Evolutionary conservation across 2,797 vertebrate genomes (phyloP), one percentile per base, ranked within the genome.

Genomic region (Atherinosoma microstoma): DNA sequence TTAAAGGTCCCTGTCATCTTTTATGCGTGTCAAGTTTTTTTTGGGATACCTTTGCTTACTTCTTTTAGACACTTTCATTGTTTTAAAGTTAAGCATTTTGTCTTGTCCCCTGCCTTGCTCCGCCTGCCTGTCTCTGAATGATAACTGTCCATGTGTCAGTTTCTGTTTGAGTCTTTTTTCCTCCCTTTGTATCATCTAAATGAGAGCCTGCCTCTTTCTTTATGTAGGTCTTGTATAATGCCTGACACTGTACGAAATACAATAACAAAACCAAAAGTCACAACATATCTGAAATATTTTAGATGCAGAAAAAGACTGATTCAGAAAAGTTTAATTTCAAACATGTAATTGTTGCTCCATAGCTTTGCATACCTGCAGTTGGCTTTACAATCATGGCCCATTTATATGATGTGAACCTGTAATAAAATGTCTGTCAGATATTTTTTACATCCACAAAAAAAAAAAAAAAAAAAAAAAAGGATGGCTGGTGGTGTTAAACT

Each of bases 31-130:
- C 45, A 13, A 6, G 49, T n/a, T 71, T 56, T 16, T 49, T 6
- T 8, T 4, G 32, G 34, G 34, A 62, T 57, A 62, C 16, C 29
- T 66, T 69, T 18, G 27, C 13, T 49, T 51, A 18, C 54, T 61
- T 77, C 47, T 42, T 29, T 73, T n/a, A 34, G 18, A 56, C 20
- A 6, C 18, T 36, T 51, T 35, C 27, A 15, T 58, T 40, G 24
- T 70, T 82, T 73, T 68, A 56, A 72, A 73, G 64, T 57, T 40
- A 54, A 54, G 29, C 11, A 16, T 30, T 83, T 59, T 29, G 49
- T 72, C 38, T 59, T 64, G 12, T 24, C 57, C 2, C 47, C 58
- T 58, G 24, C 1, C 42, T 49, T 22, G 53, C 27, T 73, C 24
- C 42, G 30, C 34, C 42, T 58, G 22, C 29, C 58, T 76, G 63